Percentiles rank a stretch among this genome's conserved stretches.
Evolutionary conservation across 1,140 invertebrate genomes (phyloP).

Genomic region (Danaus melanippus): DNA sequence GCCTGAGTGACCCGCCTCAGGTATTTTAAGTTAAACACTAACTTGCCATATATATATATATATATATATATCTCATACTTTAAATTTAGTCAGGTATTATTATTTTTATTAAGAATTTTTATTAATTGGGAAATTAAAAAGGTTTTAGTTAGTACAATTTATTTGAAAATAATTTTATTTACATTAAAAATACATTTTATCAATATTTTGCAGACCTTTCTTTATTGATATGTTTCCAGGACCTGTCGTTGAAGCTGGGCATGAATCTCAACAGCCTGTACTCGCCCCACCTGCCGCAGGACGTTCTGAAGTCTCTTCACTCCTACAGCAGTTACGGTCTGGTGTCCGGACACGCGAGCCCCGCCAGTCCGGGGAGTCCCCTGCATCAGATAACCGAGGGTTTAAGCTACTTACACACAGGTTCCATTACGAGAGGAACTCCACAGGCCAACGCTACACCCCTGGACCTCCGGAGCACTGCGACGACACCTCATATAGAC

Average conservation of each 20-base stretch:
- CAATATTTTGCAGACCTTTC: too few species aligned
- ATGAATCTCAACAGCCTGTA: conserved; percentile 47
- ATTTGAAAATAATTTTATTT: neutral
- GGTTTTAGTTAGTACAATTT: neutral
- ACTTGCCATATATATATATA: too few species aligned
- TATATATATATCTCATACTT: too few species aligned
- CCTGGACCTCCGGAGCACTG: conserved; percentile 63
- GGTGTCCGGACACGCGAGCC: conserved; percentile 42
- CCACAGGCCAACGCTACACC: conserved; percentile 70
- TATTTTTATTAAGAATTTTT: too few species aligned
- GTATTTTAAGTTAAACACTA: neutral
- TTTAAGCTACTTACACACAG: conserved; percentile 76
- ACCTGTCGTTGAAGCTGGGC: conserved; percentile 49
- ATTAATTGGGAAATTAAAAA: too few species aligned
- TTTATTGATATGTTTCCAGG: conserved; percentile 31
- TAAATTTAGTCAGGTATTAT: too few species aligned
- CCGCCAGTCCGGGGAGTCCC: conserved; percentile 49
- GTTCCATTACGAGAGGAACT: conserved; percentile 84
- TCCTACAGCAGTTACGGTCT: conserved; percentile 33
- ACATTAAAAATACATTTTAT: neutral
- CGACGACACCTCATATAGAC: conserved; percentile 24
- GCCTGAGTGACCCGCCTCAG: conserved; percentile 12
- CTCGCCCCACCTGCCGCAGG: conserved; percentile 41
- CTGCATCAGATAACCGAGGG: conserved; percentile 71
- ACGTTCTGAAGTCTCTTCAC: conserved; percentile 46